phyloP scores from a whole-genome alignment of 2,113 vertebrate species.

The Gopherus evgoodei region DNA sequence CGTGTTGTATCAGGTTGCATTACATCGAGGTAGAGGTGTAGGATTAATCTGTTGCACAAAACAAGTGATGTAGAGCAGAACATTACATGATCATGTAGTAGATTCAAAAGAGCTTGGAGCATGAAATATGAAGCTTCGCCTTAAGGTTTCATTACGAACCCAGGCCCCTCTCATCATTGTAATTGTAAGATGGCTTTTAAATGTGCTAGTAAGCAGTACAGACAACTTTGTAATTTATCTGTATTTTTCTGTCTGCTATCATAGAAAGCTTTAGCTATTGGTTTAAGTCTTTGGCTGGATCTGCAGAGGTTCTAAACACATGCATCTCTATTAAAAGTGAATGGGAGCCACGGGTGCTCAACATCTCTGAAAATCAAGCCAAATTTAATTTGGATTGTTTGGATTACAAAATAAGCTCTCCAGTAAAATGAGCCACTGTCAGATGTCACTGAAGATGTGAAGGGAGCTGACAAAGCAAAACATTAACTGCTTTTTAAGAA shows the following conservation, averaged over 20 bases:
- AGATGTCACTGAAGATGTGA: neutral
- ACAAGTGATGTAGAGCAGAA: neutral
- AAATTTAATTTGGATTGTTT: neutral
- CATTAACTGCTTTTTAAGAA: accelerated
- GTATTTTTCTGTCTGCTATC: neutral
- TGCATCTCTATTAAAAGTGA: neutral
- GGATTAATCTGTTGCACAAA: neutral
- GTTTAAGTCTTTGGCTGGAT: neutral
- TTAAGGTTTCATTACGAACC: neutral
- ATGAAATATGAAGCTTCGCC: neutral
- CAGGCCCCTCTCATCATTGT: neutral
- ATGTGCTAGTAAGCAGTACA: neutral
- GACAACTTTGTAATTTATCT: neutral
- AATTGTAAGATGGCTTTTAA: neutral
- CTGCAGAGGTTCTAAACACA: neutral
- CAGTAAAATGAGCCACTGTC: neutral
- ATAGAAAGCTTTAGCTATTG: neutral
- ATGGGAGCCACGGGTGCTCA: neutral
- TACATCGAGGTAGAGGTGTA: no score
- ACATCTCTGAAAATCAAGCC: neutral
- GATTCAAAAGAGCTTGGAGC: neutral
- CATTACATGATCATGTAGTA: neutral
- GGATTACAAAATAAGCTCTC: neutral
- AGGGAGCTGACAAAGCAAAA: neutral
- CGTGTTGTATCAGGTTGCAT: no score